These are phyloP conservation scores for Blera fallax DNA, from an alignment of 2,888 invertebrate genomes.

Conservation along the genomic window DNA sequence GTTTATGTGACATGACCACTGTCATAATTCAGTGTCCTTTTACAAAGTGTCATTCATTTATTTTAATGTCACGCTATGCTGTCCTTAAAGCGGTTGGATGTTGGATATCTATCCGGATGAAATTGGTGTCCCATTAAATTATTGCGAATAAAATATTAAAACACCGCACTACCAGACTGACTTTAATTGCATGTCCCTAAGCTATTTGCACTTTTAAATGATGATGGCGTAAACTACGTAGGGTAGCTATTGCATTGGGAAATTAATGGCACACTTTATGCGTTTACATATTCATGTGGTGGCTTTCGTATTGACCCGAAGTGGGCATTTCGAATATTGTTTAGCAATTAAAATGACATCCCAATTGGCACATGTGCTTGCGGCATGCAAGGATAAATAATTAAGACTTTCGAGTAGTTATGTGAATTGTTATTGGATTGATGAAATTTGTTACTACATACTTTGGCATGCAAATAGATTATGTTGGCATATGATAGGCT, in stretches of 20 bases:
- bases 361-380: not conserved
- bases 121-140: constrained; percentile 42
- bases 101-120: not conserved
- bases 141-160: constrained; percentile 62
- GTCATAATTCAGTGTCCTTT: constrained; percentile 48
- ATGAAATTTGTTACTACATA: not conserved
- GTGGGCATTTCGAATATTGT: not conserved
- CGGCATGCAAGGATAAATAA: not conserved
- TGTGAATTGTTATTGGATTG: not conserved
- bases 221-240: not conserved
- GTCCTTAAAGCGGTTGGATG: not conserved
- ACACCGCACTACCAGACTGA: not conserved
- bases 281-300: not conserved
- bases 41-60: constrained; percentile 44
- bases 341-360: not conserved
- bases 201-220: constrained; percentile 25
- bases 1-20: constrained; percentile 44
- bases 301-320: not conserved
- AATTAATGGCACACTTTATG: not conserved
- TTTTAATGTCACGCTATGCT: constrained; percentile 32
- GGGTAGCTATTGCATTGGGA: not conserved
- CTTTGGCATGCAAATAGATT: not conserved
- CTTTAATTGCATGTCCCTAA: constrained; percentile 34
- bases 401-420: not conserved
- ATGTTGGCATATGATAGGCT: not conserved